phyloP scores from a whole-genome alignment of 2,888 invertebrate species.

The Julus scanicus region DNA sequence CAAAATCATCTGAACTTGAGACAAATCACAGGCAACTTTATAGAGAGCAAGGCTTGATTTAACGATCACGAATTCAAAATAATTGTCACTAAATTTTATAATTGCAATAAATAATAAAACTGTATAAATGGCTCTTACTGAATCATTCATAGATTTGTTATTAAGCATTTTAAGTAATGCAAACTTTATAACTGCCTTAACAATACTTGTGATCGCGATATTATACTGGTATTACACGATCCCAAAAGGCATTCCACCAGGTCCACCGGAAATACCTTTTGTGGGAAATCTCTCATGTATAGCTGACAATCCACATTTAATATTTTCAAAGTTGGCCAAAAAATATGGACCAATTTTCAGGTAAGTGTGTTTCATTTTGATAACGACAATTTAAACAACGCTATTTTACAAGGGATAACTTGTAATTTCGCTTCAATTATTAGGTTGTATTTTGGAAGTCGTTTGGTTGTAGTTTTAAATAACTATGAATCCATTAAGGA shows the following conservation, averaged over 20 bases:
- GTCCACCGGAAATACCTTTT: constrained; percentile 1
- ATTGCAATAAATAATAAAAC: no score
- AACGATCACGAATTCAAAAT: no score
- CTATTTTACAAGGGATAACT: no score
- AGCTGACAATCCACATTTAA: neutral
- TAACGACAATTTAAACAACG: no score
- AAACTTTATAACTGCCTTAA: neutral
- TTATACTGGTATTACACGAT: neutral
- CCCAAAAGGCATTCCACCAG: neutral
- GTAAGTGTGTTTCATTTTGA: neutral
- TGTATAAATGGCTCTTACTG: no score
- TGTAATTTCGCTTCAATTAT: no score
- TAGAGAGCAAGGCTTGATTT: no score
- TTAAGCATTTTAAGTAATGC: neutral
- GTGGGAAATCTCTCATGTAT: constrained; percentile 9
- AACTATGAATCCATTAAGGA: constrained; percentile 43
- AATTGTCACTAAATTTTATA: no score
- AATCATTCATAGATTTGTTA: no score
- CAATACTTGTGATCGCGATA: neutral
- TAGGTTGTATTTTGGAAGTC: neutral
- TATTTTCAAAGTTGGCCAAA: neutral
- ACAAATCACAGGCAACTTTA: no score
- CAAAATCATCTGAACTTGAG: no score
- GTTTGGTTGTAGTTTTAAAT: constrained; percentile 34
- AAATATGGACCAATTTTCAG: constrained; percentile 30